Evolutionary conservation across 1,140 invertebrate species (phyloP).

Genomic region (Meloidogyne floridensis): DNA sequence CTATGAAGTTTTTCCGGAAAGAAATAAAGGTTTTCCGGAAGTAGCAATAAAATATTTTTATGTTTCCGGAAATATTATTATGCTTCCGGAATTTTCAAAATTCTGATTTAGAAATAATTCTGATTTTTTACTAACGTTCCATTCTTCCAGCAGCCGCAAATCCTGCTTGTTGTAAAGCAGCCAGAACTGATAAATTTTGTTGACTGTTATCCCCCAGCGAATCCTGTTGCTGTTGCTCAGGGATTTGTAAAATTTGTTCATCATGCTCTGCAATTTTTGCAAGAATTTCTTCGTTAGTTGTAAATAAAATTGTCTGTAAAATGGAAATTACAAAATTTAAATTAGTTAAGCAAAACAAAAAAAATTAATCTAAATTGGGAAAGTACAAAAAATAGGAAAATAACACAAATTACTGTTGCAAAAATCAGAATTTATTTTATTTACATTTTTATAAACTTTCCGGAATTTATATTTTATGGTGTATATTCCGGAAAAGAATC

Average conservation of each 20-base stretch:
- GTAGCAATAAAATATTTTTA: not conserved
- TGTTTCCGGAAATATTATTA: not conserved
- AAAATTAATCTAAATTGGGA: too few relatives aligned
- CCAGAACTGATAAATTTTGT: too few relatives aligned
- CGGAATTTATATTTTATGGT: not conserved
- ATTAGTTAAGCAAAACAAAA: too few relatives aligned
- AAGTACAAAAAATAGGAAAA: too few relatives aligned
- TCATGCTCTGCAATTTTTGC: conserved; percentile 67
- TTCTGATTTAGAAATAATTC: conserved; percentile 9
- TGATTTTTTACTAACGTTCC: not conserved
- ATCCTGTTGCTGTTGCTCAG: not conserved
- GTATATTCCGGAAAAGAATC: too few relatives aligned
- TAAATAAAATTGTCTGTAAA: conserved; percentile 67
- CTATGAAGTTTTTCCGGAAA: too few relatives aligned
- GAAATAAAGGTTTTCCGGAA: not conserved
- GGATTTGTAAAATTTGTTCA: conserved; percentile 9
- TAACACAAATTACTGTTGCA: too few relatives aligned
- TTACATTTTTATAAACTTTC: not conserved
- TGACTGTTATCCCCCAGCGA: not conserved
- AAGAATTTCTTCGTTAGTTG: conserved; percentile 68
- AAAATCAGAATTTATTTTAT: too few relatives aligned
- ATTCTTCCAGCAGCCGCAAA: too few relatives aligned
- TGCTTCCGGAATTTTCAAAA: not conserved
- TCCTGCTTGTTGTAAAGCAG: too few relatives aligned
- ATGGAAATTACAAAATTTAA: not conserved